Percentiles rank a stretch among this genome's conserved stretches.
Evolutionary conservation across 2,888 invertebrate species (phyloP).

Genomic region (Nomada fabriciana): DNA sequence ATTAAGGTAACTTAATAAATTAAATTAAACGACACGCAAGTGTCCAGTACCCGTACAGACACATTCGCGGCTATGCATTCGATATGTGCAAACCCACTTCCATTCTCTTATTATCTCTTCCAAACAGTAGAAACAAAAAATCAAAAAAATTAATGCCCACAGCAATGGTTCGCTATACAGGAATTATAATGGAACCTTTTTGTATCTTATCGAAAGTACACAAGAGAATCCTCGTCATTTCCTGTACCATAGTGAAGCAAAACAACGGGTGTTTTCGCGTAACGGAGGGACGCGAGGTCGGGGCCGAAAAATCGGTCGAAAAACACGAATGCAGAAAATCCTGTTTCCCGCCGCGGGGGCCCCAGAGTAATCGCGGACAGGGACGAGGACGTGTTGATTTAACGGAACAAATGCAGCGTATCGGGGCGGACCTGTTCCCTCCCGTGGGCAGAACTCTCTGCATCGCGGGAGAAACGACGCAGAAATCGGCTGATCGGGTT

Average conservation of each 20-base stretch:
- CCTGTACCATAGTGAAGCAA: not conserved
- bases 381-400: constrained; percentile 55
- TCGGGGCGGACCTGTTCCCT: constrained; percentile 57
- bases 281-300: not conserved
- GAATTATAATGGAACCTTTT: not conserved
- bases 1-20: too few relatives aligned
- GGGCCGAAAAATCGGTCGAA: constrained; percentile 38
- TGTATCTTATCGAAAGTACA: not conserved
- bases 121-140: too few relatives aligned
- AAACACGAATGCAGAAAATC: constrained; percentile 51
- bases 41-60: too few relatives aligned
- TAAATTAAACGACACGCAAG: too few relatives aligned
- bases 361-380: constrained; percentile 7
- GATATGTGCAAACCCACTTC: too few relatives aligned
- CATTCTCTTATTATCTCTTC: too few relatives aligned
- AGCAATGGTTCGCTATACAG: too few relatives aligned
- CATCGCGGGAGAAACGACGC: constrained; percentile 58
- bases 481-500: constrained; percentile 67
- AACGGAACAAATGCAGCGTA: constrained; percentile 57
- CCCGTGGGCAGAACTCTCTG: constrained; percentile 27
- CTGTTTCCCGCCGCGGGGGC: constrained; percentile 42
- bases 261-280: constrained; percentile 26
- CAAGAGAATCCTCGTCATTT: not conserved
- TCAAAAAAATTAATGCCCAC: too few relatives aligned
- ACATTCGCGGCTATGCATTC: too few relatives aligned